Conservation (phyloP, 2,113 vertebrate species). For the Ptilonorhynchus violaceus region DNA sequence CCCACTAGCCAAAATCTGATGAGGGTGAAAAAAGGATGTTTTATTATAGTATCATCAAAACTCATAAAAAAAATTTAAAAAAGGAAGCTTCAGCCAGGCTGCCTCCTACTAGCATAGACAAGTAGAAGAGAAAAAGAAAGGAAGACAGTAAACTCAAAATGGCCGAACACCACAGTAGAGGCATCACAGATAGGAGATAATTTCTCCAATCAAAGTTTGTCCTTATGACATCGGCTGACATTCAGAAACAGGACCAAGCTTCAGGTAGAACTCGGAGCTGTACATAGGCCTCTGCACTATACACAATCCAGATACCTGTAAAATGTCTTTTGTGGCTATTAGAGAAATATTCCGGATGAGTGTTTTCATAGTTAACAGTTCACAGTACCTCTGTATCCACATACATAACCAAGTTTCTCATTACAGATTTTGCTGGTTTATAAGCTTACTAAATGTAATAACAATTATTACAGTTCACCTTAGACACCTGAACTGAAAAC, state of each 20-base stretch:
- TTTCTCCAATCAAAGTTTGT: not conserved
- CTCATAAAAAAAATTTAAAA: not conserved
- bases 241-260: not conserved
- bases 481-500: not conserved
- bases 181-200: not conserved
- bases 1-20: not conserved
- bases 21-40: not conserved
- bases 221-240: not conserved
- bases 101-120: not conserved
- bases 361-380: not conserved
- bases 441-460: not conserved
- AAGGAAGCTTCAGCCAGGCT: not conserved
- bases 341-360: not conserved
- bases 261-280: not conserved
- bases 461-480: not conserved
- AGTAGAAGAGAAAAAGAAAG: not conserved
- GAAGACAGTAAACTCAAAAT: not conserved
- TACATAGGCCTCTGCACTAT: not conserved
- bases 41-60: not conserved
- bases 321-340: not conserved
- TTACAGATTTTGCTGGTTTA: not conserved
- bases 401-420: not conserved
- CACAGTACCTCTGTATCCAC: not conserved
- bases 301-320: not conserved
- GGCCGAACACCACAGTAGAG: not conserved